A percentile compares a stretch with the other conserved stretches of the same genome.
phyloP scores from a whole-genome alignment of 2,888 invertebrate species.

The Entomobrya proxima region DNA sequence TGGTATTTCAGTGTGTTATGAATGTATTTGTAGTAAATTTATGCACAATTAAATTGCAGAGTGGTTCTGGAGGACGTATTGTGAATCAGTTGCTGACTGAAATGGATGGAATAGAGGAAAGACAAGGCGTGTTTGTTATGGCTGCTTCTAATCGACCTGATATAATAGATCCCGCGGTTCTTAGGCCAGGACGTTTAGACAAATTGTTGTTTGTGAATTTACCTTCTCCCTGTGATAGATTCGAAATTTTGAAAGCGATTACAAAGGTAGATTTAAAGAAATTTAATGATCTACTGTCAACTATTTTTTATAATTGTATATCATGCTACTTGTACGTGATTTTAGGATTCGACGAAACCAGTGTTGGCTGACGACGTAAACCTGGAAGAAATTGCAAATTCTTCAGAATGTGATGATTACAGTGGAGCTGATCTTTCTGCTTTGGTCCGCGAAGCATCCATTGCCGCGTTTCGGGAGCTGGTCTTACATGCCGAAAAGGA shows the following conservation, averaged over 20 bases:
- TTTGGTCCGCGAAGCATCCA: constrained; percentile 90
- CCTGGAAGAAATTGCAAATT: constrained; percentile 83
- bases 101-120: constrained; percentile 97
- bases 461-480: constrained; percentile 87
- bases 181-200: constrained; percentile 93
- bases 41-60: constrained; percentile 77
- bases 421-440: constrained; percentile 97
- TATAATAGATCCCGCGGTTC: constrained; percentile 95
- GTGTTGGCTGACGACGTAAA: constrained; percentile 86
- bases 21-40: neutral
- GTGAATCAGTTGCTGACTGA: constrained; percentile 98
- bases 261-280: constrained; percentile 84
- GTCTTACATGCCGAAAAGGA: constrained; percentile 78
- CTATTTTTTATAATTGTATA: neutral
- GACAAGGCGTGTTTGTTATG: constrained; percentile 94
- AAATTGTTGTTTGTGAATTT: constrained; percentile 93
- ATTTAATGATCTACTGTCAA: neutral
- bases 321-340: too few relatives aligned
- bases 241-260: constrained; percentile 91
- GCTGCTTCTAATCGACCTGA: constrained; percentile 98
- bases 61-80: constrained; percentile 87
- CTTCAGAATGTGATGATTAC: constrained; percentile 85
- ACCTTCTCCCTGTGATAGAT: constrained; percentile 87
- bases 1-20: neutral
- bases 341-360: constrained; percentile 88